Base-by-base conservation (phyloP, 2,797 vertebrate genomes). In the Labeo calbasu region DNA sequence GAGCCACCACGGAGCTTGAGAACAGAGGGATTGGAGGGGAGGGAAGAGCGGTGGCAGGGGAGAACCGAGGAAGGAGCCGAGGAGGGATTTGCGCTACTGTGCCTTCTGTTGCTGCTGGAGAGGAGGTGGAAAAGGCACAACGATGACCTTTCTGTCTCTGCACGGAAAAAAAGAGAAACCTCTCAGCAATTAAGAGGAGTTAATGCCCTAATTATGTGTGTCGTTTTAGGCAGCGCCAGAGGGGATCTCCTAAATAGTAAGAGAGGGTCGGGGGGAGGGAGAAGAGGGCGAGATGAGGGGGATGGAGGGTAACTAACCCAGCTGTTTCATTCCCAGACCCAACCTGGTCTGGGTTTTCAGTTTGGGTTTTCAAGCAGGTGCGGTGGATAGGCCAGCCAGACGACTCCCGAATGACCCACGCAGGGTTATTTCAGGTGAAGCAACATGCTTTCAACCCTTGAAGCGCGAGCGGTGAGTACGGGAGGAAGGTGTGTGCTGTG, bases 131-230 rank as follows among this genome's bases (percentile, higher is more conserved):
- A 73, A 86, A 84, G 50, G 81, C 59, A 66, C 68, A 68, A 80
- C 8, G 70, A 78, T 90, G 88, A 90, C 89, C 89, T 91, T 91
- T 87, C 86, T 70, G 59, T 88, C 72, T 43, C 81, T 4, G 25
- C 65, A 36, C 48, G 48, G 65, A 82, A 81, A 85, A 88, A 79
- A 72, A 81, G 21, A 73, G 61, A 83, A 81, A 59, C 28, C 79
- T 83, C 81, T 87, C 71, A 86, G 87, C 87, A 89, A 87, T 90
- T 90, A 90, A 85, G 46, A 82, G 82, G 79, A 86, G 88, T 87
- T 88, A 88, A 89, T 89, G 86, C 88, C 85, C 87, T 88, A 90
- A 91, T 91, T 90, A 91, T 86, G 87, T 86, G 87, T 89, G 88
- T 79, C 84, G 84, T 89, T 90, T 88, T 85, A 87, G 85, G 79